Evolutionary conservation across 1,140 invertebrate genomes (phyloP).

Genomic region (Cylas formicarius): DNA sequence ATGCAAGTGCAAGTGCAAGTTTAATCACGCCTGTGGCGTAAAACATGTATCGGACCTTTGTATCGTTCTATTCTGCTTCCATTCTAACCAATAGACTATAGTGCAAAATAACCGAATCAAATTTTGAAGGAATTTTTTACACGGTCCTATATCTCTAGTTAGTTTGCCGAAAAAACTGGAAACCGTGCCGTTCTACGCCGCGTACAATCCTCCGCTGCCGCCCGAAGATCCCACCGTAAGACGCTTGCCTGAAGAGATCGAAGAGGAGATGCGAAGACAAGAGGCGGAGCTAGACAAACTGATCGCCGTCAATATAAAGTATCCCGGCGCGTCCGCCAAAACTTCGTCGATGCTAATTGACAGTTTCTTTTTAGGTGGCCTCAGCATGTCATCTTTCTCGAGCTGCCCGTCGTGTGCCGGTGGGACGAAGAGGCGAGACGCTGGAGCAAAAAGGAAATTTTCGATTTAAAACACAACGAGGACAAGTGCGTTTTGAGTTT

Average conservation of each 20-base stretch:
- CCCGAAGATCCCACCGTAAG: conserved; percentile 48
- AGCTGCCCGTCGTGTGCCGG: conserved; percentile 70
- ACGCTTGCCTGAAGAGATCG: conserved; percentile 70
- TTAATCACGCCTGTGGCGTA: no score
- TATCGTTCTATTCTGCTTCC: neutral
- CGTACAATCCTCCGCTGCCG: conserved; percentile 50
- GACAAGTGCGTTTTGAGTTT: conserved; percentile 71
- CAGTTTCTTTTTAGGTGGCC: conserved; percentile 51
- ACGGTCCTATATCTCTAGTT: conserved; percentile 46
- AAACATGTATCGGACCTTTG: no score
- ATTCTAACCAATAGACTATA: neutral
- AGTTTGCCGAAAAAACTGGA: conserved; percentile 57
- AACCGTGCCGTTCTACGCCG: conserved; percentile 61
- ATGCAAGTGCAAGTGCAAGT: no score
- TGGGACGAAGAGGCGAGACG: conserved; percentile 55
- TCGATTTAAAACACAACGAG: conserved; percentile 77
- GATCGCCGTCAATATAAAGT: conserved; percentile 63
- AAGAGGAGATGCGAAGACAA: conserved; percentile 66
- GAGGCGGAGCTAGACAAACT: conserved; percentile 68
- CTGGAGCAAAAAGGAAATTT: conserved; percentile 71
- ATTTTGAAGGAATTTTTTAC: conserved; percentile 2
- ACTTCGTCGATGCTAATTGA: neutral
- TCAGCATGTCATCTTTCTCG: conserved; percentile 71
- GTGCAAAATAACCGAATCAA: neutral
- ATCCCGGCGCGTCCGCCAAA: neutral